phyloP scores from a whole-genome alignment of 1,140 invertebrate species.

The Anastatus disparis region DNA sequence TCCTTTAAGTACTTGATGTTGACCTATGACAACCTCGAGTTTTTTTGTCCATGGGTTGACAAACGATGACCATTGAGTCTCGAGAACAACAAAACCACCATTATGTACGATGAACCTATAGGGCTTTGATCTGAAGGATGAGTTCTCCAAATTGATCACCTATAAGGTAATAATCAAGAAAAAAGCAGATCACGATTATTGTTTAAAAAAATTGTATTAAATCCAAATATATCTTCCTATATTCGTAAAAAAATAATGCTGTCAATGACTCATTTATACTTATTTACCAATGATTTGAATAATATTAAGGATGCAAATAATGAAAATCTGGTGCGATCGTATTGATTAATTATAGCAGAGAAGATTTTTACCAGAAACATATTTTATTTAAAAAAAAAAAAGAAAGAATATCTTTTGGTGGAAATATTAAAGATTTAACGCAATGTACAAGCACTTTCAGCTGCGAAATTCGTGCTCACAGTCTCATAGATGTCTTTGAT shows the following conservation, averaged over 20 bases:
- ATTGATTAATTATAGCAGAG: too few species aligned
- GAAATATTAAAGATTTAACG: too few species aligned
- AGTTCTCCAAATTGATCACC: constrained; percentile 72
- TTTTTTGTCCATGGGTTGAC: constrained; percentile 93
- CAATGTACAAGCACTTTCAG: too few species aligned
- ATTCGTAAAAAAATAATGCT: neutral
- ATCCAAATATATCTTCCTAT: constrained; percentile 17
- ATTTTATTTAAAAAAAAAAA: too few species aligned
- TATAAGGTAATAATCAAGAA: constrained; percentile 46
- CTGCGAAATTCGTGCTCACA: constrained; percentile 74
- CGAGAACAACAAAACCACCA: constrained; percentile 82
- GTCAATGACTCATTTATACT: neutral
- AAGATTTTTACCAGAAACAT: too few species aligned
- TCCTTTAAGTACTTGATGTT: constrained; percentile 85
- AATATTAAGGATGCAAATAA: too few species aligned
- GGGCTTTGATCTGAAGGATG: constrained; percentile 80
- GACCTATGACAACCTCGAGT: constrained; percentile 90
- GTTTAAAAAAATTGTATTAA: neutral
- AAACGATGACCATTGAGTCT: constrained; percentile 94
- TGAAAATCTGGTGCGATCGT: too few species aligned
- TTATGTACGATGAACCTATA: constrained; percentile 85
- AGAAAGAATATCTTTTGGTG: too few species aligned
- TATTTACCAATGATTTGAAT: neutral
- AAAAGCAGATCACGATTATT: constrained; percentile 14
- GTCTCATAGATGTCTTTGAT: constrained; percentile 86